Base-by-base conservation (phyloP, 2,113 vertebrate species). In the Gnathonemus longibarbis region DNA sequence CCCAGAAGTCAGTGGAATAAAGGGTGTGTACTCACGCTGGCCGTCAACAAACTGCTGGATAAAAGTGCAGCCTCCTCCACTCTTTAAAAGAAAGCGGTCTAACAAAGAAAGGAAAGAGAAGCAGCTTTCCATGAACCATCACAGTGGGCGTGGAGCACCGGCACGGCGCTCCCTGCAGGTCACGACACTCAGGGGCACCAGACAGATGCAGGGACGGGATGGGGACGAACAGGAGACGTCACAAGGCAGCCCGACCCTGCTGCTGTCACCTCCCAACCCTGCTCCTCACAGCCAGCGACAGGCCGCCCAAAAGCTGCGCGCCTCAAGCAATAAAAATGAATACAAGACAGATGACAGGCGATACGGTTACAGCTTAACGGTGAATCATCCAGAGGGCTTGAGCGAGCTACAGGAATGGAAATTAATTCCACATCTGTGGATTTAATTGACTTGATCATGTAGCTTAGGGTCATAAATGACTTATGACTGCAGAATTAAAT, bases 11-110 rank as follows among this genome's bases (percentile, higher is more conserved):
- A 95, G 95, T 93, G 93, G 94, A 95, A 96, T 93, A 95, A 96
- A 96, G 91, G 91, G 94, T 95, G 94, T 96, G 96, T 98, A 99
- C 98, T 99, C 97, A 99, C 98, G 97, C 95, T 97, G 97, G 97
- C 97, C 98, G 92, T 97, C 96, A 96, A 98, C 97, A 96, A 98
- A 97, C 91, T 99, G 97, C 95, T 97, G 97, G 94, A 97, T 97
- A 97, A 97, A 96, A 97, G 97, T 97, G 93, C 97, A 96, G 96
- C 97, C 97, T 96, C 96, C 98, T 96, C 96, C 97, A 95, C 97
- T 98, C 97, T 98, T 97, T 96, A 98, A 97, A 95, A 98, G 97
- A 97, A 97, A 98, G 96, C 97, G 97, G 95, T 99, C 98, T 98
- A 97, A 97, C 94, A 97, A 97, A 97, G 93, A 97, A 96, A 87